Base-by-base conservation (phyloP, 2,797 vertebrate genomes). In the Hipposideros larvatus region DNA sequence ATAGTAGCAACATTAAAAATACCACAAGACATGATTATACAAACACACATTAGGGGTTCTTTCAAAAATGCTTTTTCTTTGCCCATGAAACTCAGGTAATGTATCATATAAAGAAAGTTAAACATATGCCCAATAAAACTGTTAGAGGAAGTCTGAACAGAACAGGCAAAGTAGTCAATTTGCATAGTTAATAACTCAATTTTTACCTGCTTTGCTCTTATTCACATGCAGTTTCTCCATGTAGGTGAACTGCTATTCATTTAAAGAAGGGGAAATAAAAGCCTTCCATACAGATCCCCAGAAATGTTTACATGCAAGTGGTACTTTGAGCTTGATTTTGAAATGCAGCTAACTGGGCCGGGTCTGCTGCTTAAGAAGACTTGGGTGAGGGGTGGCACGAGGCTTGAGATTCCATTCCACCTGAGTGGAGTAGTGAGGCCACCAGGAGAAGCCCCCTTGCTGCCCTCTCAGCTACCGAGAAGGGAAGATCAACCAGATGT, bases 1-100 rank as follows among this genome's bases (percentile, higher is more conserved):
- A 96, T 21, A 94, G 87, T 82, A 97, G 80, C 48, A 87, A 48
- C 21, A 85, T 90, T 97, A 92, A 94, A 97, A 59, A 59, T 95
- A 73, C 19, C 86, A 57, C n/a, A 18, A 97, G 89, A 87, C 46
- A 79, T 8, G 16, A 87, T 95, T 95, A 91, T 0, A 88, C 3
- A 94, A 95, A 68, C 26, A 94, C 10, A 87, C 57, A 83, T 19
- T 89, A 86, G 19, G 94, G 74, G 5, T 70, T 24, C 28, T 95
- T 93, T 91, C 66, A 59, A 90, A 11, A 94, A 91, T 74, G 31
- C 74, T 88, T 92, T 71, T 53, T 87, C 14, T 96, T 97, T 77
- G 71, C 57, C 90, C 31, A 82, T 95, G 87, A 93, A 97, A 96
- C 41, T 93, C 15, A 74, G 53, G 16, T 91, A 92, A 46, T 89